Conservation (phyloP, 2,113 vertebrate genomes). For the Suncus etruscus region DNA sequence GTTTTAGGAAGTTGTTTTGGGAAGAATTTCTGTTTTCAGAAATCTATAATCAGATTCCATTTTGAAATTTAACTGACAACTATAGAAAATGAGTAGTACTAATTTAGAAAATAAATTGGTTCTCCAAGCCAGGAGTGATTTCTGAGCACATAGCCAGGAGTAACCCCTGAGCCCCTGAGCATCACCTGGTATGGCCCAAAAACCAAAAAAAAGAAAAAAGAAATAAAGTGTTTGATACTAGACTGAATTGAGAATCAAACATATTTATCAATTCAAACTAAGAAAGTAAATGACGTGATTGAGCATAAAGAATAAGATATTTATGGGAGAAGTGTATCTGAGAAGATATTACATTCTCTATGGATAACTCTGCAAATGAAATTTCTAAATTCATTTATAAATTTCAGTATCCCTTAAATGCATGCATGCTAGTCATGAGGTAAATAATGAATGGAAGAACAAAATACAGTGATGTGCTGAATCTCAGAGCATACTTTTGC, state of each 20-base stretch:
- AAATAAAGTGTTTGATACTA: conserved; percentile 63
- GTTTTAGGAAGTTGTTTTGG: background rate
- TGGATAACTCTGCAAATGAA: conserved; percentile 6
- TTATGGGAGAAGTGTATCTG: conserved; percentile 41
- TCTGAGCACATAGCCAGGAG: no score
- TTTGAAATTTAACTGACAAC: background rate
- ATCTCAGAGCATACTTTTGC: background rate
- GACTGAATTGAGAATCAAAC: conserved; percentile 46
- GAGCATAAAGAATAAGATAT: background rate
- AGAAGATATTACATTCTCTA: conserved; percentile 35
- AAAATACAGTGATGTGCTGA: background rate
- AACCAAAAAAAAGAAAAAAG: conserved; percentile 44
- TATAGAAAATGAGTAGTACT: background rate
- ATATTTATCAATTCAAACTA: conserved; percentile 33
- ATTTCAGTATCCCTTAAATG: conserved; percentile 24
- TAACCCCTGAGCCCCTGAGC: no score
- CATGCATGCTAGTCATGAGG: background rate
- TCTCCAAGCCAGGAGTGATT: no score
- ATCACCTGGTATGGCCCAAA: no score
- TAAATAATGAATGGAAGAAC: background rate
- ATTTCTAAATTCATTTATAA: conserved; percentile 36
- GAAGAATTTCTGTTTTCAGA: conserved; percentile 13
- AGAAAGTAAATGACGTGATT: conserved; percentile 54
- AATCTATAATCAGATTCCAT: conserved; percentile 10
- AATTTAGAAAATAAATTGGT: no score